Percentiles rank a stretch among this genome's conserved stretches.
Evolutionary conservation across 1,140 invertebrate species (phyloP).

Genomic region (Lasaia peninsularis): DNA sequence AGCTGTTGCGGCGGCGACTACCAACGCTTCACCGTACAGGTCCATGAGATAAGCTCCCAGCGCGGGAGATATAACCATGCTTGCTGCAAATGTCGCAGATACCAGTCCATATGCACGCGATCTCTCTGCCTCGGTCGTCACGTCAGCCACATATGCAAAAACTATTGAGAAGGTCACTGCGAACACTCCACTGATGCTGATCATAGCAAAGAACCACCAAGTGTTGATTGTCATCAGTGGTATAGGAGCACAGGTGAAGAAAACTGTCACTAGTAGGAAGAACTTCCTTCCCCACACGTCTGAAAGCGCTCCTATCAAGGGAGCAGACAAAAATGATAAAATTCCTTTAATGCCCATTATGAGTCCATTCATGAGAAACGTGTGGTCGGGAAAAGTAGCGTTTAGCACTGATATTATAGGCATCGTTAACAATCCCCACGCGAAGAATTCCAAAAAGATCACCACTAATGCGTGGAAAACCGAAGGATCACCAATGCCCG

Average conservation of each 20-base stretch:
- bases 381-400: conserved; percentile 98
- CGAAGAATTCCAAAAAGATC: conserved; percentile 99
- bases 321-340: conserved; percentile 97
- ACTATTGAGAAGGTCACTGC: conserved; percentile 99
- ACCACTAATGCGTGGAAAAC: conserved; percentile 98
- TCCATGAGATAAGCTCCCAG: conserved; percentile 95
- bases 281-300: conserved; percentile 99
- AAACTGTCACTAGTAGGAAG: conserved; percentile 98
- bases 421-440: conserved; percentile 98
- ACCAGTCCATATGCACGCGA: conserved; percentile 98
- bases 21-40: conserved; percentile 93
- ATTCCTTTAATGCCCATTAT: conserved; percentile 99
- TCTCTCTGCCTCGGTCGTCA: conserved; percentile 97
- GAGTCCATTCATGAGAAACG: conserved; percentile 99
- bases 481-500: conserved; percentile 94
- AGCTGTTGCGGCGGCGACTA: conserved; percentile 96
- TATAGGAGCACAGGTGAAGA: conserved; percentile 99
- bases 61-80: conserved; percentile 97
- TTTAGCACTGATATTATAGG: conserved; percentile 98
- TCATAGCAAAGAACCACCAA: conserved; percentile 99
- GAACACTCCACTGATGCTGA: conserved; percentile 98
- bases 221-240: conserved; percentile 99
- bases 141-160: conserved; percentile 99
- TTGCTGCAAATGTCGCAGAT: conserved; percentile 99
- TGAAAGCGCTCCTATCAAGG: conserved; percentile 96